Percentiles rank a stretch among this genome's conserved stretches.
Evolutionary conservation across 2,797 vertebrate species (phyloP).

Genomic region (Acestrorhynchus altus): DNA sequence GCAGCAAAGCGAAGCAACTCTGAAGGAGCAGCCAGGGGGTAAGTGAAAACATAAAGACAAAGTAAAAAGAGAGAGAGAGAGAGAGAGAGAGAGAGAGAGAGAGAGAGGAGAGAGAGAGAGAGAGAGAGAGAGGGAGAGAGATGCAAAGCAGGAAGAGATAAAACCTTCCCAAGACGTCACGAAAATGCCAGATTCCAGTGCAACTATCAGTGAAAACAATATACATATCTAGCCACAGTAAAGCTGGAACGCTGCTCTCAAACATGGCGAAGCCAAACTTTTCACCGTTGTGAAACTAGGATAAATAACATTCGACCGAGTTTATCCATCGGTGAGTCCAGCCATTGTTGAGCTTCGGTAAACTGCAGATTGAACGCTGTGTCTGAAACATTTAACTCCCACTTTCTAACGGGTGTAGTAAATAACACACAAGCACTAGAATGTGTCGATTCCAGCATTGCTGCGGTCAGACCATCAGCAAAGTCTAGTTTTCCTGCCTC

Average conservation of each 20-base stretch:
- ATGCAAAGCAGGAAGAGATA: background rate
- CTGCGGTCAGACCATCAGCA: background rate
- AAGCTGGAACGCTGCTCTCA: background rate
- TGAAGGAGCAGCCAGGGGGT: slow-evolving; percentile 4
- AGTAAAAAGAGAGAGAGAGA: background rate
- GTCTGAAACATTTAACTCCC: slow-evolving; percentile 21
- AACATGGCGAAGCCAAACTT: slow-evolving; percentile 21
- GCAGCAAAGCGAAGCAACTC: slow-evolving; percentile 4
- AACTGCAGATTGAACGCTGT: background rate
- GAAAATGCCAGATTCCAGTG: background rate
- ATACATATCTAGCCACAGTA: background rate
- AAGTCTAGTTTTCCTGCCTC: background rate
- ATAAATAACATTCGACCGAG: background rate
- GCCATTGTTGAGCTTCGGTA: background rate
- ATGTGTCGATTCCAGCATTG: background rate
- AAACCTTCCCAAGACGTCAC: background rate
- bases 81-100: background rate
- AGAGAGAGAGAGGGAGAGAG: background rate
- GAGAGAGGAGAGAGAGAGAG: background rate
- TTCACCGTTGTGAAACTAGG: slow-evolving; percentile 30
- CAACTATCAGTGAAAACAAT: background rate
- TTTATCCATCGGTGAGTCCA: background rate
- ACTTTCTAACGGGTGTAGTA: slow-evolving; percentile 27
- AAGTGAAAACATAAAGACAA: slow-evolving; percentile 21
- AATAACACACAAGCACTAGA: slow-evolving; percentile 25